Evolutionary conservation across 1,140 invertebrate genomes (phyloP).

Genomic region (Vollenhovia emeryi): DNA sequence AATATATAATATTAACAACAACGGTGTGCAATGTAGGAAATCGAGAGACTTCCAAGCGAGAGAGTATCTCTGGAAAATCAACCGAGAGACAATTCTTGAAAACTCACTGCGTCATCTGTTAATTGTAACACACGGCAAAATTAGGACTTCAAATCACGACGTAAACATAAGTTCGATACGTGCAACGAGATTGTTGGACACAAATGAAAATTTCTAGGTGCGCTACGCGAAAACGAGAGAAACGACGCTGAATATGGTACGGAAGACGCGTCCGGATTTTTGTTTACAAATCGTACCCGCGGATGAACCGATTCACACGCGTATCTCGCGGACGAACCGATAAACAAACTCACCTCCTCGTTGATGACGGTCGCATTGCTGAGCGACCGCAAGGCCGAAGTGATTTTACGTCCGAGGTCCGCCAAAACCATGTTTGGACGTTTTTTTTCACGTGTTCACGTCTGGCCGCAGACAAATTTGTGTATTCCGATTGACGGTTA

Average conservation of each 20-base stretch:
- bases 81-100: not conserved
- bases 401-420: conserved; percentile 99
- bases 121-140: not conserved
- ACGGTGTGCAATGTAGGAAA: not conserved
- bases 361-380: conserved; percentile 99
- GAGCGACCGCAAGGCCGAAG: conserved; percentile 97
- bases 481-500: conserved; percentile 30
- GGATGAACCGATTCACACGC: not conserved
- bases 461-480: not conserved
- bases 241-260: not conserved
- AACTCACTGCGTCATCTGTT: not conserved
- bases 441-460: conserved; percentile 45
- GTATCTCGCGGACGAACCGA: not conserved
- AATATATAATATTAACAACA: conserved; percentile 31
- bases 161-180: conserved; percentile 17
- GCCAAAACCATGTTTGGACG: conserved; percentile 98
- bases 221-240: no score
- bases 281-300: conserved; percentile 11
- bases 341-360: conserved; percentile 92
- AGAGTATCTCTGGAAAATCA: not conserved
- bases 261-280: not conserved
- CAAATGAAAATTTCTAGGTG: not conserved
- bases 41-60: not conserved
- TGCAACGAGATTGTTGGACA: not conserved
- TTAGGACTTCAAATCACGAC: not conserved